Evolutionary conservation across 2,888 invertebrate species (phyloP), one percentile per base, ranked within the genome.

Genomic region (Callyntrura guangdongensis): DNA sequence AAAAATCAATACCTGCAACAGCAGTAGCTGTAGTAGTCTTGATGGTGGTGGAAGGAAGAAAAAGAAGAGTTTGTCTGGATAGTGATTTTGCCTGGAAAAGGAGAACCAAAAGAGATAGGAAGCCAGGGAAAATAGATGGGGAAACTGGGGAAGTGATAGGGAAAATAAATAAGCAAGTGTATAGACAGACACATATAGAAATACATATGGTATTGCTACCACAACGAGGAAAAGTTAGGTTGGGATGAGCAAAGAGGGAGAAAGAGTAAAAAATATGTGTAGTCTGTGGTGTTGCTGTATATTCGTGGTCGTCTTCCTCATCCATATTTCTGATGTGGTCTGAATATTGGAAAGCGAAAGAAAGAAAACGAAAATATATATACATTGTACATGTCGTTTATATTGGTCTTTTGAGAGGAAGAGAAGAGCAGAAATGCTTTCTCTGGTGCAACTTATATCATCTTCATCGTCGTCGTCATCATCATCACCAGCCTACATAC

Each of bases 1-100:
- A 90, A 93, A 92, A 93, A 93, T 92, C 93, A 89, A 92, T 93
- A 93, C 90, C 90, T 92, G 85, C 86, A 88, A 56, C 25, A 82
- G 36, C 53, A 53, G 53, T 14, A 22, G 69, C 53, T 5, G 53
- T 53, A 53, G 53, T 53, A 53, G 53, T 47, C 6, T 5, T 47
- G 47, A 11, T 47, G 47, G 61, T 67, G 27, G 25, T 25, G 27
- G 67, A 11, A 56, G n/a, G n/a, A n/a, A n/a, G n/a, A 36, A 36
- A 36, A 36, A 6, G 36, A 36, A 36, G 36, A 36, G 36, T 36
- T 36, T 36, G 3, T 2, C 2, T 87, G 81, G 74, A 81, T 72
- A 79, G 49, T 36, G 27, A 69, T 67, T 91, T 74, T 82, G n/a
- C n/a, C 36, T 17, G 69, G 88, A 53, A 85, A 81, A 91, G 81